Evolutionary conservation across 1,140 invertebrate genomes (phyloP).

Genomic region (Nymphalis io): DNA sequence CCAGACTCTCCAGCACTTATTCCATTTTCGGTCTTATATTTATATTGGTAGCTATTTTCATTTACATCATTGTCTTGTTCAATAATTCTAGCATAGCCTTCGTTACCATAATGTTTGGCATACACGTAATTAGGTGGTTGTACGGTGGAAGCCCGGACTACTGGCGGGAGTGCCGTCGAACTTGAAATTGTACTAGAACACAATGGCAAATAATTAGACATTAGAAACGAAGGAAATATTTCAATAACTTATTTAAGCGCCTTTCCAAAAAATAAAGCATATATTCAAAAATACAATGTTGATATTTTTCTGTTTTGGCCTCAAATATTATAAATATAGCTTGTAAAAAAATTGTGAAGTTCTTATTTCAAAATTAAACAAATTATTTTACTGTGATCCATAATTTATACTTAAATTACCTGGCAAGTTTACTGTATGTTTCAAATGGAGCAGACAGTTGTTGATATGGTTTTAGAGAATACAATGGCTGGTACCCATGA

Average conservation of each 20-base stretch:
- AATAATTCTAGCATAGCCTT: constrained; percentile 57
- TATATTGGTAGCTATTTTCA: constrained; percentile 61
- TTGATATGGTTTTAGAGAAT: constrained; percentile 45
- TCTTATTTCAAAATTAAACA: no score
- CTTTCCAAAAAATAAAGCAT: no score
- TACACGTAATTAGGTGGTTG: constrained; percentile 35
- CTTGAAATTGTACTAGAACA: constrained; percentile 18
- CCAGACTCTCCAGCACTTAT: constrained; percentile 72
- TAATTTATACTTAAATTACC: constrained; percentile 25
- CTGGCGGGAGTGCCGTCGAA: constrained; percentile 14
- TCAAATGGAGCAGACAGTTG: constrained; percentile 43
- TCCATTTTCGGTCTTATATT: constrained; percentile 71
- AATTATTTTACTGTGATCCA: no score
- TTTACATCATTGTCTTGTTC: constrained; percentile 59
- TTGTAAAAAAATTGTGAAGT: no score
- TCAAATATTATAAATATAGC: no score
- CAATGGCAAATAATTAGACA: no score
- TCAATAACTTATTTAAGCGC: no score
- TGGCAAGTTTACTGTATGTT: constrained; percentile 27
- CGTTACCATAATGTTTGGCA: constrained; percentile 42
- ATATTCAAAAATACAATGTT: no score
- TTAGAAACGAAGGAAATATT: no score
- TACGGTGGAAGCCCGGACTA: constrained; percentile 26
- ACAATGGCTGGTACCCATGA: constrained; percentile 39
- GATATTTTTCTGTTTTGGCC: no score